Conservation (phyloP, 1,140 invertebrate genomes). For the Drosophila arawakana region DNA sequence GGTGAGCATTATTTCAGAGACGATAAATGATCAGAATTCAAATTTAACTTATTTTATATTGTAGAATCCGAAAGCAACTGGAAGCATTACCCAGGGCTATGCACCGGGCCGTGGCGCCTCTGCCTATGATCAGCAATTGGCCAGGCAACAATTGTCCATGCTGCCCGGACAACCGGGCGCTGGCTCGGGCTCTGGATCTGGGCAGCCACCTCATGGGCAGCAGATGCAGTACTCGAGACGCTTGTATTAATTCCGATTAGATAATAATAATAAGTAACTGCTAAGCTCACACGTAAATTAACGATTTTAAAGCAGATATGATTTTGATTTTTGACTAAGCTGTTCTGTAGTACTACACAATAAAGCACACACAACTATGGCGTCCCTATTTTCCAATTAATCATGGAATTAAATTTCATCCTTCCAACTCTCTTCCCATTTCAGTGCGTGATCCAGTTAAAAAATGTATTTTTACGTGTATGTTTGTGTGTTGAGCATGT, state of each 20-base stretch:
- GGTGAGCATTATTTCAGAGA: slow-evolving; percentile 30
- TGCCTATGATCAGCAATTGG: slow-evolving; percentile 69
- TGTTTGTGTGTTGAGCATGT: neutral
- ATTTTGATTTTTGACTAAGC: slow-evolving; percentile 62
- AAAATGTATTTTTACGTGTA: neutral
- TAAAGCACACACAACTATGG: slow-evolving; percentile 76
- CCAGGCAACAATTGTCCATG: slow-evolving; percentile 72
- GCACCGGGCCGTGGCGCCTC: slow-evolving; percentile 58
- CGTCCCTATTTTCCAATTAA: slow-evolving; percentile 74
- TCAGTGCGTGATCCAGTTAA: neutral
- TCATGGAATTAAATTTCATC: neutral
- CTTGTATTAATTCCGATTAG: slow-evolving; percentile 62
- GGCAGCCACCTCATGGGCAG: slow-evolving; percentile 59
- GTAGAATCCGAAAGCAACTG: slow-evolving; percentile 73
- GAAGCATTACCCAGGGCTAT: slow-evolving; percentile 83
- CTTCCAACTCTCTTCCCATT: neutral
- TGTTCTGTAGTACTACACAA: slow-evolving; percentile 52
- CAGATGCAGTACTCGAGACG: slow-evolving; percentile 72
- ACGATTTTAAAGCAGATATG: slow-evolving; percentile 63
- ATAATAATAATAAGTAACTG: slow-evolving; percentile 11
- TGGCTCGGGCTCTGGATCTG: slow-evolving; percentile 45
- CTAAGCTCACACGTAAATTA: slow-evolving; percentile 62
- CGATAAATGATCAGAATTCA: neutral
- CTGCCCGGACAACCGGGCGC: slow-evolving; percentile 68
- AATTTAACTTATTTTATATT: slow-evolving; percentile 8